phyloP scores from a whole-genome alignment of 1,140 invertebrate genomes.

The Danaus melanippus region DNA sequence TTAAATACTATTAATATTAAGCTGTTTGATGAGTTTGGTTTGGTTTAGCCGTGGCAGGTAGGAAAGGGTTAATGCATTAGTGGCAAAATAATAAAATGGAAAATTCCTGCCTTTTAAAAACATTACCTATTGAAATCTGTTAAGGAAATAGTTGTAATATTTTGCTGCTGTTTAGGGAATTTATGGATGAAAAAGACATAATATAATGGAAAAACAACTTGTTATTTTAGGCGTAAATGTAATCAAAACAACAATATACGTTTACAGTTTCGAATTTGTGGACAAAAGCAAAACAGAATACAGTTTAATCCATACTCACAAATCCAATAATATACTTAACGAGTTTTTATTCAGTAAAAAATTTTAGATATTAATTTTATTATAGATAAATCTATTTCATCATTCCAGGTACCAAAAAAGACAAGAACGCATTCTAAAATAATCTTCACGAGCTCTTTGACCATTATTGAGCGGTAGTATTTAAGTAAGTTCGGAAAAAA shows the following conservation, averaged over 20 bases:
- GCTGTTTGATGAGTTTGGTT: too few species aligned
- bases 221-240: neutral
- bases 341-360: too few species aligned
- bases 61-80: neutral
- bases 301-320: constrained; percentile 1
- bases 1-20: too few species aligned
- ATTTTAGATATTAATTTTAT: too few species aligned
- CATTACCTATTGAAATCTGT: neutral
- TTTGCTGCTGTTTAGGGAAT: constrained; percentile 9
- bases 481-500: too few species aligned
- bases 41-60: too few species aligned
- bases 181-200: constrained; percentile 1
- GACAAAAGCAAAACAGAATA: constrained; percentile 2
- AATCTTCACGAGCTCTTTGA: too few species aligned
- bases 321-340: neutral
- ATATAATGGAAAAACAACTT: constrained; percentile 14
- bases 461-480: too few species aligned
- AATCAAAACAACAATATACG: constrained; percentile 4
- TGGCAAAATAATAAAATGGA: constrained; percentile 4
- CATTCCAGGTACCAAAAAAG: too few species aligned
- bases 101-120: constrained; percentile 1
- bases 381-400: too few species aligned
- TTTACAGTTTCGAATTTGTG: too few species aligned
- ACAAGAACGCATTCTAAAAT: too few species aligned
- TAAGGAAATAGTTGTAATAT: constrained; percentile 9